phyloP scores from a whole-genome alignment of 1,140 invertebrate species.

The Zaprionus vittiger region DNA sequence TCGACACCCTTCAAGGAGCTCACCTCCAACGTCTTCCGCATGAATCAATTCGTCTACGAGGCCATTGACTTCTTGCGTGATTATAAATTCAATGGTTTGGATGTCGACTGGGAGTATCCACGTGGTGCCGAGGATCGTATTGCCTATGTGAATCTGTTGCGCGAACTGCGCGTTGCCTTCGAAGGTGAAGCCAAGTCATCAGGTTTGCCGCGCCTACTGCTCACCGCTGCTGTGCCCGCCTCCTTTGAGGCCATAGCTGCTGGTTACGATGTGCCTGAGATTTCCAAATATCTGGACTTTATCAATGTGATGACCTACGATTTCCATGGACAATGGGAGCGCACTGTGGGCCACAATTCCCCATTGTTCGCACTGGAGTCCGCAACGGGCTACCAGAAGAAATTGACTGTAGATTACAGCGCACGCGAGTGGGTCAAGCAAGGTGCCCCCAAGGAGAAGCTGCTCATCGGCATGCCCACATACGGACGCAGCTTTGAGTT shows the following conservation, averaged over 20 bases:
- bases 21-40: slow-evolving; percentile 94
- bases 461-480: slow-evolving; percentile 97
- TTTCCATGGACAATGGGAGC: slow-evolving; percentile 97
- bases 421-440: slow-evolving; percentile 96
- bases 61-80: slow-evolving; percentile 96
- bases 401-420: slow-evolving; percentile 95
- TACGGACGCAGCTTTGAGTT: slow-evolving; percentile 97
- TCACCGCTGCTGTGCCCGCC: slow-evolving; percentile 96
- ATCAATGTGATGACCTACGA: slow-evolving; percentile 98
- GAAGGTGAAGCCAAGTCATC: slow-evolving; percentile 94
- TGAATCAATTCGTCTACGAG: slow-evolving; percentile 98
- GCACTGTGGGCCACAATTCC: slow-evolving; percentile 96
- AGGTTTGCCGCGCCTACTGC: slow-evolving; percentile 91
- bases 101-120: slow-evolving; percentile 98
- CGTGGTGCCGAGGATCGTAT: slow-evolving; percentile 93
- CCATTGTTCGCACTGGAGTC: slow-evolving; percentile 95
- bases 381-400: slow-evolving; percentile 95
- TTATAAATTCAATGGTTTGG: slow-evolving; percentile 95
- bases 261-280: slow-evolving; percentile 97
- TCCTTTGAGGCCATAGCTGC: slow-evolving; percentile 96
- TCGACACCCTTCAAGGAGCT: slow-evolving; percentile 96
- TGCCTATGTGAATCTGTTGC: slow-evolving; percentile 91
- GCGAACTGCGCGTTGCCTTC: slow-evolving; percentile 93
- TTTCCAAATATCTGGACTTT: slow-evolving; percentile 96
- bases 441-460: slow-evolving; percentile 97